Evolutionary conservation across 2,797 vertebrate species (phyloP).

Genomic region (Cossypha heuglini): DNA sequence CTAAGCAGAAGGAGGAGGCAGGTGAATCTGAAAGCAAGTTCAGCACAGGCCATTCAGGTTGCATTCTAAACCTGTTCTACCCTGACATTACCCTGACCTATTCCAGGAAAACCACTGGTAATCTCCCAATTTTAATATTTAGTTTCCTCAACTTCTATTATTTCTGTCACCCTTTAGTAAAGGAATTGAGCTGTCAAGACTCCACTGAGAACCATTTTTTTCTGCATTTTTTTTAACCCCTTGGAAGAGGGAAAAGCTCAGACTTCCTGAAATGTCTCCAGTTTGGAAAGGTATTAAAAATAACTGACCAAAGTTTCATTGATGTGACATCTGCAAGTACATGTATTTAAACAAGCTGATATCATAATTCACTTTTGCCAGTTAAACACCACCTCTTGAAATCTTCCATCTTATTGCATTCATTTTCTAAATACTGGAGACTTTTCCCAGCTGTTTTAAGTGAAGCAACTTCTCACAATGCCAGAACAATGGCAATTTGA

Average conservation of each 20-base stretch:
- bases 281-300: neutral
- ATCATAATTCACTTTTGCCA: neutral
- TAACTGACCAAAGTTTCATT: neutral
- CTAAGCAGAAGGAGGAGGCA: neutral
- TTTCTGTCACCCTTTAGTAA: neutral
- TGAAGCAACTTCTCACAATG: neutral
- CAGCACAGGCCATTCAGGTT: neutral
- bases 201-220: neutral
- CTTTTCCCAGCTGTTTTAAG: neutral
- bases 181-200: neutral
- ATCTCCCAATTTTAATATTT: neutral
- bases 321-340: fast-evolving
- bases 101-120: neutral
- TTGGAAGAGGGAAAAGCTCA: neutral
- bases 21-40: neutral
- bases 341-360: neutral
- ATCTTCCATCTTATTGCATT: neutral
- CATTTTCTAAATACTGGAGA: neutral
- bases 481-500: neutral
- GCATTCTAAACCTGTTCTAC: neutral
- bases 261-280: neutral
- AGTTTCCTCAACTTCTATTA: neutral
- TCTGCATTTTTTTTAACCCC: neutral
- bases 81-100: neutral
- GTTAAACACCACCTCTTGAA: neutral